These are phyloP conservation scores for Alentia gelatinosa DNA, from an alignment of 2,888 invertebrate genomes.

Conservation along the genomic window DNA sequence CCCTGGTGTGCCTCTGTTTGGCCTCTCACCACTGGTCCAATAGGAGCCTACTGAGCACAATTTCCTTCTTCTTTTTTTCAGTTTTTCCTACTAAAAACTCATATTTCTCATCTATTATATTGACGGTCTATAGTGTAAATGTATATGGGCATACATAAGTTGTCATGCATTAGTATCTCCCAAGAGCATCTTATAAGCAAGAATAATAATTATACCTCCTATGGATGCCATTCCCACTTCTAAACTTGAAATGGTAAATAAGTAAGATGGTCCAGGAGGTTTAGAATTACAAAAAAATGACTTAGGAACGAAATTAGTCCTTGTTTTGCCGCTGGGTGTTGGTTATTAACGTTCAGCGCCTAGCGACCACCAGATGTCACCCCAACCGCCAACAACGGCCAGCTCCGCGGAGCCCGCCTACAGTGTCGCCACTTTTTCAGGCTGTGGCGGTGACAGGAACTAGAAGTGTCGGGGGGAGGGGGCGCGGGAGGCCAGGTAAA, in stretches of 20 bases:
- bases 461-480: not conserved
- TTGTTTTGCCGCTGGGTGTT: slow-evolving; percentile 6
- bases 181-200: not conserved
- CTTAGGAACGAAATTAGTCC: not conserved
- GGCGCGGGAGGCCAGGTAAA: not conserved
- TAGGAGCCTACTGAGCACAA: not conserved
- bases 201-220: not conserved
- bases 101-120: not conserved
- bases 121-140: no score
- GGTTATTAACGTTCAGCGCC: not conserved
- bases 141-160: no score
- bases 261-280: no score
- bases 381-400: not conserved
- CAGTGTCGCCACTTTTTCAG: not conserved
- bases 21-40: not conserved
- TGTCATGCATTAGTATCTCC: no score
- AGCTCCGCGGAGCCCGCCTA: not conserved
- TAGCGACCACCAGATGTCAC: not conserved
- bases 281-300: not conserved
- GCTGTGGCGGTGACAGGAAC: not conserved
- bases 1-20: slow-evolving; percentile 39
- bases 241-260: no score
- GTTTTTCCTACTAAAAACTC: not conserved
- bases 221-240: no score
- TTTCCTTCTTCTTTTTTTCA: not conserved